Evolutionary conservation across 2,113 vertebrate species (phyloP), one percentile per base, ranked within the genome.

Genomic region (Agapornis roseicollis): DNA sequence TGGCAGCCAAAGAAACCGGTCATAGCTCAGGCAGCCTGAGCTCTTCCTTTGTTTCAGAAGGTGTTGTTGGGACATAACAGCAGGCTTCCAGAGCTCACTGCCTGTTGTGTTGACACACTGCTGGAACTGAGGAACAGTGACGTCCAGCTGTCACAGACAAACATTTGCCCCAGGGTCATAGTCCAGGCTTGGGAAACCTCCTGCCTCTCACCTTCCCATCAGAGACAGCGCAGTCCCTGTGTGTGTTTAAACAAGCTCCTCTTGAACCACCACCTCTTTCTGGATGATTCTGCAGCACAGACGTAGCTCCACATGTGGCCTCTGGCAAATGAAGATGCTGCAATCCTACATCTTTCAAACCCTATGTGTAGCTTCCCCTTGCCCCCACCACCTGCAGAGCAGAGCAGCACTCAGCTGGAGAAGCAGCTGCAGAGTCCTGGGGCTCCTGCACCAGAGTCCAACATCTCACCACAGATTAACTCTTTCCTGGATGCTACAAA

Each of bases 351-450:
- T 55, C 42, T 78, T 49, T 46, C 24, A 78, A 88, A 50, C 3
- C 0, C 1, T 61, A 20, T 2, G 1, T 7, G 33, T 6, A 53
- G 20, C 7, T 46, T 8, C 1, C 13, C 33, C 50, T 16, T 42
- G 44, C 18, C 52, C 49, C 17, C 35, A 9, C 11, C 0, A 3
- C 18, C 44, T 49, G 23, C 2, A 0, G n/a, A 39, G 72, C 56
- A 7, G 6, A 42, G n/a, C 56, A 61, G 41, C 6, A 3, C 10
- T 84, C 49, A 41, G 70, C 66, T 68, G 35, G 50, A 46, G 46
- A 37, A 58, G 68, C 90, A 80, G 76, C 80, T 90, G 80, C 17
- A 44, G 20, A 60, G 35, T 28, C 25, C 25, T 53, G 35, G 12
- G 52, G 41, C 24, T 72, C 33, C 15, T 41, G 10, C 17, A 49